Base-by-base conservation (phyloP, 2,888 invertebrate genomes). In the Liodrosophila aerea region DNA sequence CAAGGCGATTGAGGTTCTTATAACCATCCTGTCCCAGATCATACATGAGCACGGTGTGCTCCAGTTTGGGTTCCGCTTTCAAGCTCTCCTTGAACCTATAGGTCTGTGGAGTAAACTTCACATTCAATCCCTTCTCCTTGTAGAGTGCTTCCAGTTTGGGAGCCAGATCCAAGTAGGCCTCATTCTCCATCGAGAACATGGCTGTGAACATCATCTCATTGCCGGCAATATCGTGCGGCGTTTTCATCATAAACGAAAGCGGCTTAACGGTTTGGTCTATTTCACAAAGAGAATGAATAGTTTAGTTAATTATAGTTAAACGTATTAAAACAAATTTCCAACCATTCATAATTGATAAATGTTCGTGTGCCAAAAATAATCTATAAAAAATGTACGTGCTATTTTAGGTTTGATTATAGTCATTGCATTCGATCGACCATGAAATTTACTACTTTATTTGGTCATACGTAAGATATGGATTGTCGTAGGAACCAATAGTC, bases 21-120 rank as follows among this genome's bases (percentile, higher is more conserved):
- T 73, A 89, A 2, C 86, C 87, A 40, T 72, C 54, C 7, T 61
- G 68, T 9, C 82, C 70, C 30, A 89, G 53, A 64, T 90, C 89
- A 12, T 87, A 75, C 76, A 89, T 62, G 0, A 89, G 47, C 12
- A 89, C 71, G 1, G 81, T 73, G 11, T 72, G 61, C 2, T 40
- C 50, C 7, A 64, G 56, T 7, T 65, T 73, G 0, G 70, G 66
- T 29, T 87, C 84, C 1, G 51, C 39, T 4, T 58, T 46, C 1
- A 44, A 5, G 7, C 72, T 40, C 8, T 70, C 74, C 12, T 22
- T 47, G 13, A 87, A 56, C 22, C 27, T 61, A 18, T 75, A 73
- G 0, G 74, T 73, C 0, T 71, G 71, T 0, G 88, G 69, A 3
- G 52, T 78, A 37, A 87, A 68, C 0, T 36, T 49, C 0, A 84